Base-by-base conservation (phyloP, 2,113 vertebrate genomes). In the Silurus asotus region DNA sequence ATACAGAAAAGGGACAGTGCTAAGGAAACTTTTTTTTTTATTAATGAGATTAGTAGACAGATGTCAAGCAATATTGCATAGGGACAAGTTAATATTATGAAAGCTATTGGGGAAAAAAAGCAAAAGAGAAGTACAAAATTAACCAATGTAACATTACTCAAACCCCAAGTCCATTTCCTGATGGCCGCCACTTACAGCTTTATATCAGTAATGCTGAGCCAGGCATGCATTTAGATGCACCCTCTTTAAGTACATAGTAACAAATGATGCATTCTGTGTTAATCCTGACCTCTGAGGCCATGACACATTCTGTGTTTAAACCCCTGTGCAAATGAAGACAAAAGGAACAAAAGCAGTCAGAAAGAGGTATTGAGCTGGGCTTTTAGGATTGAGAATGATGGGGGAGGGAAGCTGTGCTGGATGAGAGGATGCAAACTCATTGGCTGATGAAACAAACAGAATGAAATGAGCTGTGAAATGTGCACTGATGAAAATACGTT, bases 191-290 rank as follows among this genome's bases (percentile, higher is more conserved):
- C 23, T 10, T 28, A 67, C 88, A 81, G 58, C 65, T 69, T 17
- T 17, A 55, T 49, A 56, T 48, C 45, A 67, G 64, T 25, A 83
- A 86, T 45, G 56, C 45, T 28, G 25, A 78, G 6, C 51, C 45
- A 90, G 88, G 84, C 85, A 72, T 87, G 69, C 9, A n/a, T 87
- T 82, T 87, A 17, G 81, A 48, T 25, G 14, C 28, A 59, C 93
- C 91, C 92, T 93, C 89, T 94, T 94, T 93, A 93, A 94, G 94
- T 92, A 94, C 87, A 90, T 86, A 82, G 90, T 89, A 92, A 92
- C 90, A 90, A 93, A 93, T 88, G 88, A 90, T 79, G 90, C 83
- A 89, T 91, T 92, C 94, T 93, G 93, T 94, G 91, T 93, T 94
- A 95, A 94, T 93, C 93, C 92, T 94, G 92, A 94, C 93, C 37